A percentile compares a stretch with the other conserved stretches of the same genome.
These are phyloP conservation scores for Rhincodon typus DNA, from an alignment of 2,797 vertebrate species.

Conservation along the genomic window DNA sequence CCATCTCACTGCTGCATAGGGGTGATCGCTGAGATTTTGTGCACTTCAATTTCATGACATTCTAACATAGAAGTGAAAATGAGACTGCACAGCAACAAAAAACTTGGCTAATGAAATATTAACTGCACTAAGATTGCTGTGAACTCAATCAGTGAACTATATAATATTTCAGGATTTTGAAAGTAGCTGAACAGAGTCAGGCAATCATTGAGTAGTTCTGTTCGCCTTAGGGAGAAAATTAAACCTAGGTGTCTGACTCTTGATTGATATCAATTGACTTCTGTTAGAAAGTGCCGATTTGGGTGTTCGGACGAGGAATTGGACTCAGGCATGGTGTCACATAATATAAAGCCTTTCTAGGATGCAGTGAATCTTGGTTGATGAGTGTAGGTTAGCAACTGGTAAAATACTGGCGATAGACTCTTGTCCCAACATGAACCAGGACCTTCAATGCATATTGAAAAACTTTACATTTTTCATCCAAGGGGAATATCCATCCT, in stretches of 20 bases:
- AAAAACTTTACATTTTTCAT: background rate
- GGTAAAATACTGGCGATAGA: background rate
- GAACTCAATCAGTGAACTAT: background rate
- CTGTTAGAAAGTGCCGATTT: background rate
- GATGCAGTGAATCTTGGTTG: background rate
- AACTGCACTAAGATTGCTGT: background rate
- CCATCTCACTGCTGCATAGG: background rate
- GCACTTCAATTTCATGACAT: background rate
- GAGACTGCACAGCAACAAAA: background rate
- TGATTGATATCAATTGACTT: background rate
- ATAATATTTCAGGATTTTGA: background rate
- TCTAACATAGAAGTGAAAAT: background rate
- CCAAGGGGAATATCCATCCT: background rate
- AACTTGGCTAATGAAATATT: background rate
- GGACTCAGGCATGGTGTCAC: background rate
- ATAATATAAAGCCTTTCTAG: background rate
- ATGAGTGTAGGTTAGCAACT: background rate
- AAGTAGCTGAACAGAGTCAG: background rate
- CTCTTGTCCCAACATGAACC: background rate
- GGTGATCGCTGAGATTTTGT: background rate
- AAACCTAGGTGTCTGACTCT: background rate
- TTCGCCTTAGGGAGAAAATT: background rate
- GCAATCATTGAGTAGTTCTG: background rate
- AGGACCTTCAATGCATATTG: background rate
- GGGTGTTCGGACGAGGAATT: background rate